Evolutionary conservation across 2,797 vertebrate genomes (phyloP).

Genomic region (Gadopsis bispinosus): DNA sequence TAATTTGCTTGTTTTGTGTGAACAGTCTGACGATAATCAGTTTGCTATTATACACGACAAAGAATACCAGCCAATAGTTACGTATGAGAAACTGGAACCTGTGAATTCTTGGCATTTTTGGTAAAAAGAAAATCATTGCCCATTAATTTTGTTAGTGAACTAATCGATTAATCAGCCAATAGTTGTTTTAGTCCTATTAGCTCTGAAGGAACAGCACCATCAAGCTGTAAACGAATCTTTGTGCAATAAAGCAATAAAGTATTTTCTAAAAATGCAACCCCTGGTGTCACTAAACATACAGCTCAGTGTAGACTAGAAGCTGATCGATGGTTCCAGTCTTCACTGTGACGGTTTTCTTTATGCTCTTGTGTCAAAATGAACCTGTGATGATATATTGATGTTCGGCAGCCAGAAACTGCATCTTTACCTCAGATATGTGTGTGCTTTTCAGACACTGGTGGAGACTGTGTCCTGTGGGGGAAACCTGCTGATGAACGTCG

Average conservation of each 20-base stretch:
- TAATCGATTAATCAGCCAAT: not conserved
- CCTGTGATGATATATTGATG: not conserved
- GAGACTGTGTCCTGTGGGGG: conserved; percentile 95
- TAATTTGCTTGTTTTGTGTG: not conserved
- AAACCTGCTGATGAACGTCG: conserved; percentile 95
- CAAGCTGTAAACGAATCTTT: not conserved
- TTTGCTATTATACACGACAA: not conserved
- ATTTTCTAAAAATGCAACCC: not conserved
- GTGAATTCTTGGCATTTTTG: too few species aligned
- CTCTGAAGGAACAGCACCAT: not conserved
- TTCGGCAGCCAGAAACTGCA: not conserved
- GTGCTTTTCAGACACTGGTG: conserved; percentile 86
- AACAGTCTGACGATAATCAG: not conserved
- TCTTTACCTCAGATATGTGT: not conserved
- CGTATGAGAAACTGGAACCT: not conserved
- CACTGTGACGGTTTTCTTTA: too few species aligned
- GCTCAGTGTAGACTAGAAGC: not conserved
- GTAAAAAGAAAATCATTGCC: too few species aligned
- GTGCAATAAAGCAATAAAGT: not conserved
- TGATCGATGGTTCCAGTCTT: too few species aligned
- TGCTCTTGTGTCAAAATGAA: not conserved
- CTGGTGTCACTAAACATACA: not conserved
- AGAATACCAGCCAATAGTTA: not conserved
- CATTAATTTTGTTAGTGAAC: too few species aligned
- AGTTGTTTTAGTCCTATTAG: not conserved